Evolutionary conservation across 2,797 vertebrate genomes (phyloP).

Genomic region (Falco peregrinus): DNA sequence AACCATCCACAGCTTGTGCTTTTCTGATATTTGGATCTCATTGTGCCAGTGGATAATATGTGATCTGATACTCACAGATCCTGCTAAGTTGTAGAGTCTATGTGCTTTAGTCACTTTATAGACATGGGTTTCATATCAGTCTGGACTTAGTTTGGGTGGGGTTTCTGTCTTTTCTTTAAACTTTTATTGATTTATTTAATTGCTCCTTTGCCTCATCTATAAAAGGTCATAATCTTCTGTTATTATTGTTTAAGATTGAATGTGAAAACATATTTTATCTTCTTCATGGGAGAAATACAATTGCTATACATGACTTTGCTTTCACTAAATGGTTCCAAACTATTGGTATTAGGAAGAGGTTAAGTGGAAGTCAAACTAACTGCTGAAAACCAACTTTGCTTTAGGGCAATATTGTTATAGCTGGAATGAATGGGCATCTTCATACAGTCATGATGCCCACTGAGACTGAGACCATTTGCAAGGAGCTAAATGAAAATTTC

Average conservation of each 20-base stretch:
- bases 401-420: not conserved
- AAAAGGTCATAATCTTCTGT: not conserved
- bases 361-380: not conserved
- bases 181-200: not conserved
- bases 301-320: not conserved
- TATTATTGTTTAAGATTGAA: not conserved
- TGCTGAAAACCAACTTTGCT: not conserved
- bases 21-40: not conserved
- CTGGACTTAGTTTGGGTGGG: not conserved
- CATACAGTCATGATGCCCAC: not conserved
- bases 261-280: not conserved
- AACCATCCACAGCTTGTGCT: not conserved
- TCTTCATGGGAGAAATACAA: not conserved
- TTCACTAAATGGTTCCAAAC: not conserved
- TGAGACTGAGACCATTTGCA: not conserved
- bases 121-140: not conserved
- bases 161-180: not conserved
- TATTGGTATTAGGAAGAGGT: not conserved
- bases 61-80: not conserved
- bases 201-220: not conserved
- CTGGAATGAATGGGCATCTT: not conserved
- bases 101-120: not conserved
- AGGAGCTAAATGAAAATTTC: not conserved
- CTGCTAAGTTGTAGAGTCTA: not conserved
- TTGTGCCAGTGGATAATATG: accelerated